Percentiles rank a stretch among this genome's conserved stretches.
phyloP scores from a whole-genome alignment of 2,113 vertebrate genomes.

The Aplodontia rufa region DNA sequence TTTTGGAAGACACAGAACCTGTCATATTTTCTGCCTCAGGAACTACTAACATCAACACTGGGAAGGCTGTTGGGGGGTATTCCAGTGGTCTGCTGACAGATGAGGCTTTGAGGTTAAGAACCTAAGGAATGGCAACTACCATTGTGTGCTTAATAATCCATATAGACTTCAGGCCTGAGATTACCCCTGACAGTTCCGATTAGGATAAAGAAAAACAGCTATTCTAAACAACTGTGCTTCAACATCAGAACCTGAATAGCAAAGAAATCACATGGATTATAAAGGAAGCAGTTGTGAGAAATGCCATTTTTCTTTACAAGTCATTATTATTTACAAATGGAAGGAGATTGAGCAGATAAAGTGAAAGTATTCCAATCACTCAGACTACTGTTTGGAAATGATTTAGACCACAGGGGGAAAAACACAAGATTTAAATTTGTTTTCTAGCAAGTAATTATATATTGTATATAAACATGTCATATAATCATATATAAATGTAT shows the following conservation, averaged over 20 bases:
- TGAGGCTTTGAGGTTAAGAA: constrained; percentile 46
- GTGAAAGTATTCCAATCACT: neutral
- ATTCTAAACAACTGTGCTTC: neutral
- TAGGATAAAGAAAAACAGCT: neutral
- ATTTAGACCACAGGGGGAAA: neutral
- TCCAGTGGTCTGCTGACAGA: constrained; percentile 46
- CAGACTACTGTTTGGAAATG: constrained; percentile 28
- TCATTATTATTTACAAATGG: neutral
- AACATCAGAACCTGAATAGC: neutral
- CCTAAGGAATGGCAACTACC: neutral
- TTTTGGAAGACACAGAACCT: constrained; percentile 60
- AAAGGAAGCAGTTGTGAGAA: neutral
- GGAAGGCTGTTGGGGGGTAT: neutral
- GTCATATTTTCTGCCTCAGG: constrained; percentile 67
- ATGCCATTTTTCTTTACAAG: constrained; percentile 8
- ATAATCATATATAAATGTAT: neutral
- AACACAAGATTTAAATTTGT: constrained; percentile 18
- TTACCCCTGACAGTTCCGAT: neutral
- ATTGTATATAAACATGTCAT: neutral
- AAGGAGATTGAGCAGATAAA: neutral
- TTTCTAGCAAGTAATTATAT: neutral
- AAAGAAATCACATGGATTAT: neutral
- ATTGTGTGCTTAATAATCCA: constrained; percentile 60
- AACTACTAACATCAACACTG: constrained; percentile 58
- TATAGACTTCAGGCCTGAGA: neutral